Conservation (phyloP, 2,113 vertebrate species). For the Corythaeola cristata region DNA sequence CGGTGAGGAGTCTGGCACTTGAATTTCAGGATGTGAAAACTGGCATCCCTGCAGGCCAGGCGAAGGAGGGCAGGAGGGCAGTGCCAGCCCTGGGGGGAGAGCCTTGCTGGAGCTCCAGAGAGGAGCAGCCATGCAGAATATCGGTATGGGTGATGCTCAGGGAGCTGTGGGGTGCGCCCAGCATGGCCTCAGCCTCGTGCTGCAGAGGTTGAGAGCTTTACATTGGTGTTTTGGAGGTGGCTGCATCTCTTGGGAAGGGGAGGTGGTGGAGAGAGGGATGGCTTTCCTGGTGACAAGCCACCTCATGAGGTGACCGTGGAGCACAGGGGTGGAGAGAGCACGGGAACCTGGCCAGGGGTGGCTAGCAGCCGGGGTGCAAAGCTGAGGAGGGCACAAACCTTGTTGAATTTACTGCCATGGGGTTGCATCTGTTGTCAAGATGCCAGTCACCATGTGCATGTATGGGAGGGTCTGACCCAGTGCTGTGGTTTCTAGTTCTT, state of each 20-base stretch:
- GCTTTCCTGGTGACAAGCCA: not conserved
- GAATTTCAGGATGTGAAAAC: not conserved
- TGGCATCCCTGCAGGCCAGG: not conserved
- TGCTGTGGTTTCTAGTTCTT: not conserved
- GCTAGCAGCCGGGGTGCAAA: not conserved
- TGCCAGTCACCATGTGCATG: rapidly evolving
- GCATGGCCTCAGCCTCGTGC: not conserved
- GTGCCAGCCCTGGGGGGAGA: not conserved
- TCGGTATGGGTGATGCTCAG: not conserved
- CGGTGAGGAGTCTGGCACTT: not conserved
- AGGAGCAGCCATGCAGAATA: not conserved
- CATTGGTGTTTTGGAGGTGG: not conserved
- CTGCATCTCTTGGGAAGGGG: not conserved
- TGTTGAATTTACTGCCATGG: not conserved
- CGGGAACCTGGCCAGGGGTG: not conserved
- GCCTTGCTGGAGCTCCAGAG: not conserved
- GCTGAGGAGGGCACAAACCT: not conserved
- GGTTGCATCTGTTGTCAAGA: not conserved
- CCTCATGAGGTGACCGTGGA: rapidly evolving
- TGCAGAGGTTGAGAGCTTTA: not conserved
- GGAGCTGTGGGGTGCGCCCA: rapidly evolving
- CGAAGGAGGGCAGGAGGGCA: not conserved
- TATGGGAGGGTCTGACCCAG: not conserved
- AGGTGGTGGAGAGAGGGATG: not conserved
- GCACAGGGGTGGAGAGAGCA: not conserved